A percentile compares a stretch with the other conserved stretches of the same genome.
These are phyloP conservation scores for Hyla sarda DNA, from an alignment of 2,113 vertebrate genomes.

Conservation along the genomic window DNA sequence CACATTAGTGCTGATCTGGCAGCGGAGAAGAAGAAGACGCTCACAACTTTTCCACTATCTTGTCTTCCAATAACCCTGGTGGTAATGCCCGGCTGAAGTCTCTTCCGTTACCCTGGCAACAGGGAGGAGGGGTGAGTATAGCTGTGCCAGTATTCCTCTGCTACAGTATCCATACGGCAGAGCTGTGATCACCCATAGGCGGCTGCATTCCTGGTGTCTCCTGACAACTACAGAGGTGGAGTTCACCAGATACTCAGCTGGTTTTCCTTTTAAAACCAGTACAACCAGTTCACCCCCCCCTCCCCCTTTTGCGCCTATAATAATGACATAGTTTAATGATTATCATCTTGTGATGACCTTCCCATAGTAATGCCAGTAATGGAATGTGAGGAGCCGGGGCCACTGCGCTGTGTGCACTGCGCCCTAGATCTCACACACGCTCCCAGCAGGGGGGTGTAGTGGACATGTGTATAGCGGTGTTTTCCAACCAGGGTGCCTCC, in stretches of 20 bases:
- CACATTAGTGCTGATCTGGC: background rate
- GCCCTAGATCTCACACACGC: too few species aligned
- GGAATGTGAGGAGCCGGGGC: background rate
- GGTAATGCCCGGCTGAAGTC: background rate
- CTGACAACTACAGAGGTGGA: conserved; percentile 39
- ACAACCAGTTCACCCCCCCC: conserved; percentile 37
- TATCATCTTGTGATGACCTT: conserved; percentile 23
- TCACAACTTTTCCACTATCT: background rate
- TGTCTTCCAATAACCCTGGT: background rate
- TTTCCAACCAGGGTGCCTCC: too few species aligned
- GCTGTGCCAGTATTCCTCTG: background rate
- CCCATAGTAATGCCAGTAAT: conserved; percentile 3
- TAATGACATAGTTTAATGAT: conserved; percentile 52
- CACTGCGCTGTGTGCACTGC: too few species aligned
- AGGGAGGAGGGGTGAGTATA: conserved; percentile 10
- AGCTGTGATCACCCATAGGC: background rate
- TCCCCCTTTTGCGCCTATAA: background rate
- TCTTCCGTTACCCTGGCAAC: conserved; percentile 39
- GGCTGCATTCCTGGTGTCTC: background rate
- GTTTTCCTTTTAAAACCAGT: conserved; percentile 45
- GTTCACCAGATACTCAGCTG: conserved; percentile 48
- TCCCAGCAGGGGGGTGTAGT: too few species aligned
- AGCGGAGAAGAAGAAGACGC: background rate
- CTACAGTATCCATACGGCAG: background rate
- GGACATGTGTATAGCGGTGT: too few species aligned